Base-by-base conservation (phyloP, 2,888 invertebrate genomes). In the Masnerella sp. region DNA sequence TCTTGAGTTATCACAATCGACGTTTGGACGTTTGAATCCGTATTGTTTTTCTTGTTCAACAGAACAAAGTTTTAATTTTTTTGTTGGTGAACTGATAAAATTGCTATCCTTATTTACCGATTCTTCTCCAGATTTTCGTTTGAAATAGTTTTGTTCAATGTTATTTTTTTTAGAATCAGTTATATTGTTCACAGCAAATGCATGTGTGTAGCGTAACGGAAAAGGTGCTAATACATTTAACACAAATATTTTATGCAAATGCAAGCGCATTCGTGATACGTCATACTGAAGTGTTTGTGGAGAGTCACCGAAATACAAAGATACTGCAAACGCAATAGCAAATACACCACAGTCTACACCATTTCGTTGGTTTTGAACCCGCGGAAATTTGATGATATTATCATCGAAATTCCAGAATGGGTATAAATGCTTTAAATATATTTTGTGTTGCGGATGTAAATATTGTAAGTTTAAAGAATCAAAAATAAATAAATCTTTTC, bases 291-390 rank as follows among this genome's bases (percentile, higher is more conserved):
- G 2, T 7, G 22, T 5, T 1, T 43, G 5, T 25, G 43, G 43
- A 14, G 2, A 11, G 2, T 7, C 20, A 40, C n/a, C n/a, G 2
- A 18, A 9, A 5, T 9, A 40, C n/a, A 40, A 9, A 9, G 40
- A 40, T 9, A 40, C 20, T 18, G 40, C 40, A 40, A 40, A 40
- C 2, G 40, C 18, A 18, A 40, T 40, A 4, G 40, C 18, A 18
- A n/a, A 20, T 17, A 40, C 40, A n/a, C 40, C 40, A n/a, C 40
- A 40, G 20, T 40, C 40, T 40, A 40, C n/a, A 1, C 40, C 40
- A 43, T 43, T 43, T 7, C 5, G 5, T 12, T 43, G 43, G 9
- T 43, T 25, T 43, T 43, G 43, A 25, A 43, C 43, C 12, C 2
- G 22, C 14, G 43, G 43, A 43, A 43, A 43, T 5, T 40, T 17